Conservation (phyloP, 2,113 vertebrate species). For the Alligator sinensis region DNA sequence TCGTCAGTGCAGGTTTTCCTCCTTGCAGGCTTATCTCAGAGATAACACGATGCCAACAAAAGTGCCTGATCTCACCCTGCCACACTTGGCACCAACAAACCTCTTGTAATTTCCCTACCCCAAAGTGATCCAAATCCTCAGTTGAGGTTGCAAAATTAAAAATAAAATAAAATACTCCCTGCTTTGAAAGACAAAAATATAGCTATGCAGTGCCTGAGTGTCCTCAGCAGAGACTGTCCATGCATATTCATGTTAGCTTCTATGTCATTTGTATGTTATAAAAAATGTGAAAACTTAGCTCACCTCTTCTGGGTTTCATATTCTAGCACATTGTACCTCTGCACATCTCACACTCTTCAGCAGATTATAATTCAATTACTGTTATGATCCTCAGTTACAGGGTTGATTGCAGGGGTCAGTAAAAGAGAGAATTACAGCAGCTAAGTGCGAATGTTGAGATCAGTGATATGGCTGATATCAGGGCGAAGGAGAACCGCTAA, state of each 20-base stretch:
- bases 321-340: neutral
- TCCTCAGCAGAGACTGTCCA: neutral
- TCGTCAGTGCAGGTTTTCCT: conserved; percentile 66
- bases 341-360: neutral
- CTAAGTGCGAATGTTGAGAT: neutral
- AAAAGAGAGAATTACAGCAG: conserved; percentile 34
- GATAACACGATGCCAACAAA: conserved; percentile 30
- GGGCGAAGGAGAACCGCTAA: neutral
- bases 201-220: neutral
- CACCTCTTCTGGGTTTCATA: neutral
- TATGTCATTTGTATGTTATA: neutral
- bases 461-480: neutral
- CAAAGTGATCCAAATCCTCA: neutral
- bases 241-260: neutral
- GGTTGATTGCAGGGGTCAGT: conserved; percentile 43
- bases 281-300: neutral
- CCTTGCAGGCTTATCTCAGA: conserved; percentile 58
- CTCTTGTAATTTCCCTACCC: neutral
- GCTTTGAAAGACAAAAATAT: rapidly evolving
- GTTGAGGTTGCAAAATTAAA: neutral
- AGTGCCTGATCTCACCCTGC: conserved; percentile 9
- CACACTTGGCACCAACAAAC: neutral
- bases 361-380: conserved; percentile 13
- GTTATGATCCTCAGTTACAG: conserved; percentile 15
- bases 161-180: neutral